Percentiles rank a stretch among this genome's conserved stretches.
These are phyloP conservation scores for Globodera rostochiensis DNA, from an alignment of 1,140 invertebrate species.

Conservation along the genomic window DNA sequence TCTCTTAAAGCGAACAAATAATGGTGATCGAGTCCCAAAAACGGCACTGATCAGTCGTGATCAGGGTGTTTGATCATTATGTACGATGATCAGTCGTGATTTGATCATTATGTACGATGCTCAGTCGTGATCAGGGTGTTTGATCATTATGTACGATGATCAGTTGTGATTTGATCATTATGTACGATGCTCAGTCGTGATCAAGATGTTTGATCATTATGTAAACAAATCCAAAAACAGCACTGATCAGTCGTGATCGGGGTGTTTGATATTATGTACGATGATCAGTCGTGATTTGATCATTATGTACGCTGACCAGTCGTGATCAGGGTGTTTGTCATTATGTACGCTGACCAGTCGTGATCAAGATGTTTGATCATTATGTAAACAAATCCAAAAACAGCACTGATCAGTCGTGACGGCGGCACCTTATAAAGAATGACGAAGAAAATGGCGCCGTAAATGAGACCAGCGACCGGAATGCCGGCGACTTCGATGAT, in stretches of 20 bases:
- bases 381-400: neutral
- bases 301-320: too few species aligned
- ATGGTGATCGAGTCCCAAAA: neutral
- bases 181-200: too few species aligned
- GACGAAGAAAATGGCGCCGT: constrained; percentile 42
- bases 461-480: constrained; percentile 45
- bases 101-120: too few species aligned
- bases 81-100: neutral
- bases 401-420: neutral
- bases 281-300: neutral
- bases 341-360: neutral
- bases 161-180: neutral
- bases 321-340: too few species aligned
- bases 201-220: too few species aligned
- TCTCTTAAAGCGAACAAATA: neutral
- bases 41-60: neutral
- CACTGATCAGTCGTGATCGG: neutral
- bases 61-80: neutral
- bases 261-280: neutral
- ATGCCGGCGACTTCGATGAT: constrained; percentile 55
- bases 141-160: neutral
- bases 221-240: neutral
- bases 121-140: too few species aligned
- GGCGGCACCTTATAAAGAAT: constrained; percentile 43
- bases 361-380: neutral